phyloP scores from a whole-genome alignment of 2,888 invertebrate species.

The Aleiodes alternator region DNA sequence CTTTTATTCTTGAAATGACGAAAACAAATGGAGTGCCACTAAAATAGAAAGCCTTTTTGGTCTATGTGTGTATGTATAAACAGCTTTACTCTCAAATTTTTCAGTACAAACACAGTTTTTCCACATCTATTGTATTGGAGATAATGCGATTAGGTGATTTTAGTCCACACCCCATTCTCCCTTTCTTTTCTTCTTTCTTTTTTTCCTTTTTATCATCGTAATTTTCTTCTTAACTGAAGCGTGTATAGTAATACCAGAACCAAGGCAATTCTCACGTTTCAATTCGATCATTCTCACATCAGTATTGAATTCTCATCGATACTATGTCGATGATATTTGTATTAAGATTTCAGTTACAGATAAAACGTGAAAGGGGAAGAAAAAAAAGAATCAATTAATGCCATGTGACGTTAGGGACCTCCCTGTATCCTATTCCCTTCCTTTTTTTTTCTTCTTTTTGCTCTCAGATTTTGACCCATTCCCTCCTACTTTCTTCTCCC shows the following conservation, averaged over 20 bases:
- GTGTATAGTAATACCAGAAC: constrained; percentile 1
- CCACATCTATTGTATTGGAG: not conserved
- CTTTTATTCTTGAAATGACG: constrained; percentile 17
- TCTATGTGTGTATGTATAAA: not conserved
- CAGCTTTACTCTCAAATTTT: no score
- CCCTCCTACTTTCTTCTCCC: constrained; percentile 18
- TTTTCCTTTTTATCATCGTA: no score
- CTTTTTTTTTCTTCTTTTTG: constrained; percentile 10
- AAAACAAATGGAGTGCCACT: constrained; percentile 2
- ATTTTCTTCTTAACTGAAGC: no score
- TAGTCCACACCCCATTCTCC: not conserved
- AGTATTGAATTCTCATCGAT: not conserved
- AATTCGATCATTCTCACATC: constrained; percentile 1
- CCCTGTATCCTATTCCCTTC: constrained; percentile 23
- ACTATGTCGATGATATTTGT: constrained; percentile 15
- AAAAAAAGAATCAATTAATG: constrained; percentile 52
- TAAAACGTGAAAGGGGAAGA: constrained; percentile 26
- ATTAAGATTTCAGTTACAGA: constrained; percentile 34
- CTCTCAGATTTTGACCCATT: constrained; percentile 37
- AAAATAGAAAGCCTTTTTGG: not conserved
- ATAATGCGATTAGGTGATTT: constrained; percentile 25
- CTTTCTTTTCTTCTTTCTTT: no score
- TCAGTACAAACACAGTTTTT: not conserved
- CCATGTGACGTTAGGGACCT: constrained; percentile 45
- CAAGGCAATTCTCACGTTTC: constrained; percentile 8